Evolutionary conservation across 1,140 invertebrate genomes (phyloP).

Genomic region (Gryllus bimaculatus): DNA sequence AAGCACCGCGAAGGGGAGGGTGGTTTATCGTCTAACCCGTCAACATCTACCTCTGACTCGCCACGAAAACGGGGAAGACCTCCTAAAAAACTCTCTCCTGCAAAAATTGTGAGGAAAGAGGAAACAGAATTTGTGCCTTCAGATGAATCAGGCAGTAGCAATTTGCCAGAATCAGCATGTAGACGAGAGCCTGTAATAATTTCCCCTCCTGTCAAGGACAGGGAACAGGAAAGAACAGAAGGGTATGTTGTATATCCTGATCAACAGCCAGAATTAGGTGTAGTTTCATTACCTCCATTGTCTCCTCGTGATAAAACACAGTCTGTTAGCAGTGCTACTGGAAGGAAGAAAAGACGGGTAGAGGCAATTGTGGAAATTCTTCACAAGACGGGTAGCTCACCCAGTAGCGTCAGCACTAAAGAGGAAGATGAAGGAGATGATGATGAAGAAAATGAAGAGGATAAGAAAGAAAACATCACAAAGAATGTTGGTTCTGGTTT

Average conservation of each 20-base stretch:
- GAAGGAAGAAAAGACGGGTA: slow-evolving; percentile 16
- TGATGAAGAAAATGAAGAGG: neutral
- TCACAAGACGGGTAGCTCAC: slow-evolving; percentile 13
- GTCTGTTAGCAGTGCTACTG: slow-evolving; percentile 6
- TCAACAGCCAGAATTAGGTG: neutral
- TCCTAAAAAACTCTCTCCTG: neutral
- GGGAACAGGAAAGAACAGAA: too few relatives aligned
- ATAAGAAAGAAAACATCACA: neutral
- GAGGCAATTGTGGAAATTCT: slow-evolving; percentile 19
- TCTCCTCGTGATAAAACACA: neutral
- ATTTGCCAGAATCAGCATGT: neutral
- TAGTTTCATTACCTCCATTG: neutral
- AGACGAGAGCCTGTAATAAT: neutral
- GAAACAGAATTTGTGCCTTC: neutral
- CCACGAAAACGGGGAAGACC: neutral
- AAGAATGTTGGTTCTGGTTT: neutral
- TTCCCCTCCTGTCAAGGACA: neutral
- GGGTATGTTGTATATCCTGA: too few relatives aligned
- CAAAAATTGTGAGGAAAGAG: neutral
- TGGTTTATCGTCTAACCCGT: neutral
- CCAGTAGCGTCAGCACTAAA: slow-evolving; percentile 8
- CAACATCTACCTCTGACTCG: neutral
- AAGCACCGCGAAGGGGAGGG: neutral
- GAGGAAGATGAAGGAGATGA: neutral
- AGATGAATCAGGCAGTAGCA: neutral